A percentile compares a stretch with the other conserved stretches of the same genome.
phyloP scores from a whole-genome alignment of 1,140 invertebrate species.

The Nomia melanderi region DNA sequence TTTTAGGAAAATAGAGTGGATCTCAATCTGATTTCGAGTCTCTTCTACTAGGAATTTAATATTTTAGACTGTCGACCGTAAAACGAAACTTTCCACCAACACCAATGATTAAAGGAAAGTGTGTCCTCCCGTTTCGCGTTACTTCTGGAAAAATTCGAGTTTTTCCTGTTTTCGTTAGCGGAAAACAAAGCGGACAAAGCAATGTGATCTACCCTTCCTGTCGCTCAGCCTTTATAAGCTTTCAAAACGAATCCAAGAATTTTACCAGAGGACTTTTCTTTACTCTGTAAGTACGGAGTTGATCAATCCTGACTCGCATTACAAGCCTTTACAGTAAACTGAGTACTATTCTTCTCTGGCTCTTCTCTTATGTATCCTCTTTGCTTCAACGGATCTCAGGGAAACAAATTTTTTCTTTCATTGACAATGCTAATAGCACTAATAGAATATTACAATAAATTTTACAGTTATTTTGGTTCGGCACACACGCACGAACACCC shows the following conservation, averaged over 20 bases:
- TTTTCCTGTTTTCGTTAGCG: neutral
- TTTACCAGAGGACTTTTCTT: neutral
- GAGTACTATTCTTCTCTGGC: neutral
- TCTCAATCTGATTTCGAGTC: no score
- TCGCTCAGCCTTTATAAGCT: conserved; percentile 4
- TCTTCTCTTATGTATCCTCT: no score
- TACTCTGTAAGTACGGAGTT: neutral
- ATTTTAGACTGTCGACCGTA: no score
- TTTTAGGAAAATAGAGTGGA: no score
- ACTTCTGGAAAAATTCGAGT: neutral
- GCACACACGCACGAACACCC: no score
- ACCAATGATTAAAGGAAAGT: neutral
- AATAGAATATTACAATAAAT: no score
- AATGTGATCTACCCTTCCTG: neutral
- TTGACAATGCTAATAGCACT: no score
- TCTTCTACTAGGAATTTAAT: no score
- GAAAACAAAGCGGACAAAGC: neutral
- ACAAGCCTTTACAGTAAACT: neutral
- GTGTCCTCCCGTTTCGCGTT: neutral
- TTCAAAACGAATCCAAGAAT: conserved; percentile 16
- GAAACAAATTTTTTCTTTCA: no score
- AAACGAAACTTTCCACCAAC: neutral
- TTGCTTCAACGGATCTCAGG: no score
- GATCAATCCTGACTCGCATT: conserved; percentile 18
- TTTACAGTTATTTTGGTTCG: no score